Evolutionary conservation across 2,113 vertebrate genomes (phyloP).

Genomic region (Urocolius indicus): DNA sequence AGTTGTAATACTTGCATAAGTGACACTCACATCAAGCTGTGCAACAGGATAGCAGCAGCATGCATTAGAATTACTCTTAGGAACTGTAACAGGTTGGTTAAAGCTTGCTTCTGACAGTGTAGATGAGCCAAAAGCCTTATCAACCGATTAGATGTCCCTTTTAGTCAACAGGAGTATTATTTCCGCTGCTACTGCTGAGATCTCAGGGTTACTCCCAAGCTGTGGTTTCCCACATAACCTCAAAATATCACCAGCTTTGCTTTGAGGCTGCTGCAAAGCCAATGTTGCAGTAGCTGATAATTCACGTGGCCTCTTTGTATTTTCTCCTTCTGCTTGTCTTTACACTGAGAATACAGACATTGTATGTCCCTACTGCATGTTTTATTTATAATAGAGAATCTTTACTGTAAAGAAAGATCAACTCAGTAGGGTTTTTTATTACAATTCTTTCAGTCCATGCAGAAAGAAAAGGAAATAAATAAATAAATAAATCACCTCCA

Average conservation of each 20-base stretch:
- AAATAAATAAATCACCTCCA: constrained; percentile 69
- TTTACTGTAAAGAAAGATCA: not conserved
- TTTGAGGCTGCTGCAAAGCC: not conserved
- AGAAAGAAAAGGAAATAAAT: not conserved
- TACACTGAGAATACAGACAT: not conserved
- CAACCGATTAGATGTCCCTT: not conserved
- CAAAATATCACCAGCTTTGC: not conserved
- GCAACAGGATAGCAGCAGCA: not conserved
- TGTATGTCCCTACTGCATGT: not conserved
- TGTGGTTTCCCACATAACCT: not conserved
- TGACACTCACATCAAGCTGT: not conserved
- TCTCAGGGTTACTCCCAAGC: not conserved
- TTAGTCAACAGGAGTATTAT: not conserved
- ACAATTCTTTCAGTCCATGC: not conserved
- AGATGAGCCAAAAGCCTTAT: not conserved
- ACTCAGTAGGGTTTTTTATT: not conserved
- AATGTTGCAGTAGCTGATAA: not conserved
- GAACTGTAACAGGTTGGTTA: not conserved
- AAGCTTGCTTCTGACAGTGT: not conserved
- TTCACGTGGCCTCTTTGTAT: not conserved
- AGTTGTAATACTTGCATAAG: not conserved
- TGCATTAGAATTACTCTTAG: not conserved
- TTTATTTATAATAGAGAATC: not conserved
- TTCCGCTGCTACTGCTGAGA: not conserved
- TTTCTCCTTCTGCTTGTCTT: not conserved